A percentile compares a stretch with the other conserved stretches of the same genome.
Conservation (phyloP, 2,797 vertebrate genomes). For the Sebastes trivittatus region DNA sequence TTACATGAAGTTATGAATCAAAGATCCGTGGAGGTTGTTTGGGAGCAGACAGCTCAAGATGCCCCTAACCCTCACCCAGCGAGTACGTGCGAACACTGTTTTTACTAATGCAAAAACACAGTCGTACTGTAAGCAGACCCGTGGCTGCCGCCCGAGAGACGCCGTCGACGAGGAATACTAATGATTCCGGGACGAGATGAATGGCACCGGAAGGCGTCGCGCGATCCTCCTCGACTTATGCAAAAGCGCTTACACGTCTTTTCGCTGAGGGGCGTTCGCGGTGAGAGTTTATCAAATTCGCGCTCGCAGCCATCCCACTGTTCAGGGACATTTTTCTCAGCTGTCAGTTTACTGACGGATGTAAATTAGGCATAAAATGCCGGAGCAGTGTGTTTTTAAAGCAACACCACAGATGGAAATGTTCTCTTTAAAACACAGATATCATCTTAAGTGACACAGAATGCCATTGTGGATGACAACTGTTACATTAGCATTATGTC, state of each 20-base stretch:
- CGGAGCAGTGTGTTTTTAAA: slow-evolving; percentile 16
- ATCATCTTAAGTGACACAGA: not conserved
- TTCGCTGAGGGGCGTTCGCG: slow-evolving; percentile 53
- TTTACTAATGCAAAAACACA: slow-evolving; percentile 13
- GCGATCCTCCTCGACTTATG: slow-evolving; percentile 50
- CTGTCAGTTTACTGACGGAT: slow-evolving; percentile 62
- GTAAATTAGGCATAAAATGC: slow-evolving; percentile 61
- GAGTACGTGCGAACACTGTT: not conserved
- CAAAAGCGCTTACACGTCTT: slow-evolving; percentile 41
- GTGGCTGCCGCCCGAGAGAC: not conserved
- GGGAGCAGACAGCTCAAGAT: not conserved
- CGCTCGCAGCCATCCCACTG: slow-evolving; percentile 49
- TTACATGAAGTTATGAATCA: slow-evolving; percentile 71
- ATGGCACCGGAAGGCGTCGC: slow-evolving; percentile 53
- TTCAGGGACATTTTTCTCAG: slow-evolving; percentile 60
- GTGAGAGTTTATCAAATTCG: slow-evolving; percentile 70
- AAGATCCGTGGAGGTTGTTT: slow-evolving; percentile 39
- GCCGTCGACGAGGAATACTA: slow-evolving; percentile 54
- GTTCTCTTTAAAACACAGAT: slow-evolving; percentile 4
- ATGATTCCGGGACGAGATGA: slow-evolving; percentile 63
- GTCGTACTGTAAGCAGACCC: slow-evolving; percentile 1
- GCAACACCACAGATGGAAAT: not conserved
- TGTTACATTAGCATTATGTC: slow-evolving; percentile 12
- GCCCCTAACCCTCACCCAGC: slow-evolving; percentile 2
- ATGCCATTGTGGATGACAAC: not conserved